These are phyloP conservation scores for Melanargia galathea DNA, from an alignment of 2,888 invertebrate genomes.

Conservation along the genomic window DNA sequence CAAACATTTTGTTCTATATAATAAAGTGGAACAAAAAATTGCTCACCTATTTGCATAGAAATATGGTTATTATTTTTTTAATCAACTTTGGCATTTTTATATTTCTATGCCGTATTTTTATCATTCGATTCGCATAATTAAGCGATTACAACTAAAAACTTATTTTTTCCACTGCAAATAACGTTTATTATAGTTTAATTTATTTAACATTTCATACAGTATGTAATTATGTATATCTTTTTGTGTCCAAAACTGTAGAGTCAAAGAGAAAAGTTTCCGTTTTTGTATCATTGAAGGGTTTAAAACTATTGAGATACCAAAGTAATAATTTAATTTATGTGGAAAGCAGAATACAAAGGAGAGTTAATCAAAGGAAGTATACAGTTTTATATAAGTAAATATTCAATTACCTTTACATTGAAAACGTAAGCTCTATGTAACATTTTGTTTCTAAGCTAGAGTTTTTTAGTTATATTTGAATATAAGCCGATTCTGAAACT, in stretches of 20 bases:
- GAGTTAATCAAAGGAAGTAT: too few relatives aligned
- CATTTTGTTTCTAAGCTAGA: background rate
- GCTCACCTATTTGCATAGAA: conserved; percentile 19
- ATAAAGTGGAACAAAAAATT: conserved; percentile 15
- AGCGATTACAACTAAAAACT: background rate
- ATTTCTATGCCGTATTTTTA: background rate
- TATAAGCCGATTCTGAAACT: conserved; percentile 22
- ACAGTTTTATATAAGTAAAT: background rate
- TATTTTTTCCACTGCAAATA: background rate
- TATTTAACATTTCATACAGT: too few relatives aligned
- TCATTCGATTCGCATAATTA: background rate
- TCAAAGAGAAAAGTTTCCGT: too few relatives aligned
- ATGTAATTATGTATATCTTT: too few relatives aligned
- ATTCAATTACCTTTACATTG: conserved; percentile 7
- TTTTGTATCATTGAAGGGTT: too few relatives aligned
- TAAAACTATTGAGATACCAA: too few relatives aligned
- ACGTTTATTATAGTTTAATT: too few relatives aligned
- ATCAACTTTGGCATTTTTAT: conserved; percentile 5
- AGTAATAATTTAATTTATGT: too few relatives aligned
- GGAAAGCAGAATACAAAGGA: too few relatives aligned
- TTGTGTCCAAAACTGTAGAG: too few relatives aligned
- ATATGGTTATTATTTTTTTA: conserved; percentile 12
- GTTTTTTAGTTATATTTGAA: too few relatives aligned
- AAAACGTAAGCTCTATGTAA: background rate
- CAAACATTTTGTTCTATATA: conserved; percentile 14